A percentile compares a stretch with the other conserved stretches of the same genome.
These are phyloP conservation scores for Phocides pigmalion DNA, from an alignment of 1,140 invertebrate species.

Conservation along the genomic window DNA sequence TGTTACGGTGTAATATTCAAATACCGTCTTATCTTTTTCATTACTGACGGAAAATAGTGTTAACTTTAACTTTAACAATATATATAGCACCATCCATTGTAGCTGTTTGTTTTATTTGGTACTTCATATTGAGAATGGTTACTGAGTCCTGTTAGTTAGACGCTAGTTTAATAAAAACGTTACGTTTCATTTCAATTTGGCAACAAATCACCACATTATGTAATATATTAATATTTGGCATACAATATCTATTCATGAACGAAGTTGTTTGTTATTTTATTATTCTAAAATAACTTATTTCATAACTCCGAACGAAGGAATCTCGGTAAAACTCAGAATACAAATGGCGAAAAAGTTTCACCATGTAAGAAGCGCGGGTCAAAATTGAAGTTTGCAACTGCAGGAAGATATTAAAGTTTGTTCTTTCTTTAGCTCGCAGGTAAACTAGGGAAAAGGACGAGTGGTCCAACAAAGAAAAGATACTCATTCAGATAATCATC, in stretches of 20 bases:
- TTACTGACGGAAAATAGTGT: too few species aligned
- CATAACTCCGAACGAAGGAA: neutral
- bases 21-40: too few species aligned
- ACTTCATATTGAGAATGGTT: too few species aligned
- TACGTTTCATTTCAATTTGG: too few species aligned
- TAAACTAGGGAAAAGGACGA: neutral
- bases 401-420: constrained; percentile 4
- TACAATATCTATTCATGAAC: neutral
- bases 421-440: neutral
- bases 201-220: too few species aligned
- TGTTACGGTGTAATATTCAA: too few species aligned
- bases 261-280: neutral
- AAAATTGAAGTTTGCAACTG: constrained; percentile 11
- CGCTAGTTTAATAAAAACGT: too few species aligned
- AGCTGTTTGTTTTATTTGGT: too few species aligned
- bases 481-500: neutral
- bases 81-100: too few species aligned
- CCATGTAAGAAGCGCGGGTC: neutral
- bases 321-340: constrained; percentile 12
- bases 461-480: neutral
- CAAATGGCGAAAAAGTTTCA: constrained; percentile 21
- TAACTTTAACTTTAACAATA: too few species aligned
- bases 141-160: too few species aligned
- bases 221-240: neutral
- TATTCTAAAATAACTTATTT: constrained; percentile 2